Evolutionary conservation across 2,113 vertebrate species (phyloP).

Genomic region (Gopherus flavomarginatus): DNA sequence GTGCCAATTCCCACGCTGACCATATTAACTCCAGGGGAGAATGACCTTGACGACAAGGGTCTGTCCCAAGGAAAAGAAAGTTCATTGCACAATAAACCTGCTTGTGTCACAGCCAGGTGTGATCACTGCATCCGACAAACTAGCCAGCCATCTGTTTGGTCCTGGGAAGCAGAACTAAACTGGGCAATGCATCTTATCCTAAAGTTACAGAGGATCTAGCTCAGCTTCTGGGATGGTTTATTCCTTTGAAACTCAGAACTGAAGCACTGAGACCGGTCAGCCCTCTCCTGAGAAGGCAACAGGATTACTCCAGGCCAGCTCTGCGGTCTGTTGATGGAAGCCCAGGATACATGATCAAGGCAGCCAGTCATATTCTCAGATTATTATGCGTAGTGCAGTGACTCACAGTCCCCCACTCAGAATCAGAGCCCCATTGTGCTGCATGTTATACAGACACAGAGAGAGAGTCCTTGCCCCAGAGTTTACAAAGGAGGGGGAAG

Average conservation of each 20-base stretch:
- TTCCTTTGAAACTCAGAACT: not conserved
- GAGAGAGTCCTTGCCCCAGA: not conserved
- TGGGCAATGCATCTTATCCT: not conserved
- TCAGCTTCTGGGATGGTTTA: not conserved
- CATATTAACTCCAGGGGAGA: slow-evolving; percentile 58
- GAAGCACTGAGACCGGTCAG: not conserved
- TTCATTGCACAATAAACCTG: not conserved
- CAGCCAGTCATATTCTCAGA: not conserved
- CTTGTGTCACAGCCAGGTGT: not conserved
- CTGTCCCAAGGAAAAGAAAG: not conserved
- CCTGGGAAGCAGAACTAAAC: not conserved
- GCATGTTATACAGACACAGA: not conserved
- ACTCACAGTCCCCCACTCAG: not conserved
- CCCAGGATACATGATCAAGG: not conserved
- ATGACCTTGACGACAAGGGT: not conserved
- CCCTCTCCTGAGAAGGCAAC: not conserved
- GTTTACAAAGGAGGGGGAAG: not conserved
- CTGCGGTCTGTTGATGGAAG: not conserved
- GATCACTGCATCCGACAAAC: not conserved
- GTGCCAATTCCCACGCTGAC: slow-evolving; percentile 88
- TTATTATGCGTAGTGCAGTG: no score
- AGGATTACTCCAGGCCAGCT: not conserved
- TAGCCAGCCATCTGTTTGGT: not conserved
- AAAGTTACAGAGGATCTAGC: not conserved
- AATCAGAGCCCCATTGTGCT: not conserved